Conservation (phyloP, 2,113 vertebrate species). For the Rhipidura dahli region DNA sequence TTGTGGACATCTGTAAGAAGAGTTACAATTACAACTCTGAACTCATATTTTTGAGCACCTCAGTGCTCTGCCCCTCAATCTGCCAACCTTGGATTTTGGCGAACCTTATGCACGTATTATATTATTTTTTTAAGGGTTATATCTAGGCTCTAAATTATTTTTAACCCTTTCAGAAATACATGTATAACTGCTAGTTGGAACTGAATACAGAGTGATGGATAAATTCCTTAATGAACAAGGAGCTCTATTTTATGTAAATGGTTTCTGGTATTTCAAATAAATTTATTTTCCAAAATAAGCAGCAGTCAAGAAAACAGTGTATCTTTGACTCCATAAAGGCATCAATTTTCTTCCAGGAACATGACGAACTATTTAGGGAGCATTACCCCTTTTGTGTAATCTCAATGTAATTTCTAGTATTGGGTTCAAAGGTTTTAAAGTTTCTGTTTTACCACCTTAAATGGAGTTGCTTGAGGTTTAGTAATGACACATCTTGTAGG, state of each 20-base stretch:
- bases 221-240: background rate
- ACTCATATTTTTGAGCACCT: background rate
- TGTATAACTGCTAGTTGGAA: background rate
- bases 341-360: background rate
- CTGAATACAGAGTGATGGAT: background rate
- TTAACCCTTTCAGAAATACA: background rate
- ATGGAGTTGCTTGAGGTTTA: background rate
- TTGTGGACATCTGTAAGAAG: background rate
- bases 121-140: background rate
- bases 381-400: background rate
- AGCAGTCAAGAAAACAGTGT: background rate
- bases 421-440: background rate
- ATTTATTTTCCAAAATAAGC: background rate
- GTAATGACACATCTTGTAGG: background rate
- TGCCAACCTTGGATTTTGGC: background rate
- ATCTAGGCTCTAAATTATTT: background rate
- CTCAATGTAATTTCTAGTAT: background rate
- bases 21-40: background rate
- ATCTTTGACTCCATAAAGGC: background rate
- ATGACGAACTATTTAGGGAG: background rate
- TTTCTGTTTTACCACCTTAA: background rate
- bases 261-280: background rate
- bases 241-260: rapidly evolving
- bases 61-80: background rate
- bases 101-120: background rate